These are phyloP conservation scores for Diprion similis DNA, from an alignment of 1,140 invertebrate species.

Conservation along the genomic window DNA sequence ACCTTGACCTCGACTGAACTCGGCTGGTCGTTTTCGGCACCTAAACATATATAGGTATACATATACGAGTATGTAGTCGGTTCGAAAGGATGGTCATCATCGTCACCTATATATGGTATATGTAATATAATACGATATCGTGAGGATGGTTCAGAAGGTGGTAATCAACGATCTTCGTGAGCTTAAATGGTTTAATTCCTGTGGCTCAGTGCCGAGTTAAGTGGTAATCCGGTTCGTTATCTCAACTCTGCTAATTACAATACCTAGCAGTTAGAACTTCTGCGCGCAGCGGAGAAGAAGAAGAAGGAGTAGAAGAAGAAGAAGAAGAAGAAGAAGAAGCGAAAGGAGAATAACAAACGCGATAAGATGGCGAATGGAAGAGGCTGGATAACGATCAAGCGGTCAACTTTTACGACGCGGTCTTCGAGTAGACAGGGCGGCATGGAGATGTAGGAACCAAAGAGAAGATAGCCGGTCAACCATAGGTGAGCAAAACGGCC, in stretches of 20 bases:
- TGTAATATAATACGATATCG: no score
- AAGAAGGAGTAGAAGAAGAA: no score
- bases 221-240: neutral
- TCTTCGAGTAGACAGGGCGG: neutral
- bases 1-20: neutral
- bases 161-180: neutral
- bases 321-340: no score
- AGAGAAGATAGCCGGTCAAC: neutral
- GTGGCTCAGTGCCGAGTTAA: neutral
- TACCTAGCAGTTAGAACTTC: neutral
- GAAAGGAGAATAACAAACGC: no score
- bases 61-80: no score
- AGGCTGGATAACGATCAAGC: neutral
- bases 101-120: no score
- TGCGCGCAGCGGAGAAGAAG: no score
- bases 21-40: neutral
- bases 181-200: neutral
- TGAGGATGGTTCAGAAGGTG: no score
- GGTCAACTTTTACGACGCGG: constrained; percentile 3
- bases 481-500: neutral
- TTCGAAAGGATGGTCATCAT: no score
- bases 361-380: no score
- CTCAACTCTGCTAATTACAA: constrained; percentile 3
- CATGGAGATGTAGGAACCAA: neutral
- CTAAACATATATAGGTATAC: no score